Percentiles rank a stretch among this genome's conserved stretches.
Conservation (phyloP, 2,797 vertebrate genomes). For the Sebastolobus alascanus region DNA sequence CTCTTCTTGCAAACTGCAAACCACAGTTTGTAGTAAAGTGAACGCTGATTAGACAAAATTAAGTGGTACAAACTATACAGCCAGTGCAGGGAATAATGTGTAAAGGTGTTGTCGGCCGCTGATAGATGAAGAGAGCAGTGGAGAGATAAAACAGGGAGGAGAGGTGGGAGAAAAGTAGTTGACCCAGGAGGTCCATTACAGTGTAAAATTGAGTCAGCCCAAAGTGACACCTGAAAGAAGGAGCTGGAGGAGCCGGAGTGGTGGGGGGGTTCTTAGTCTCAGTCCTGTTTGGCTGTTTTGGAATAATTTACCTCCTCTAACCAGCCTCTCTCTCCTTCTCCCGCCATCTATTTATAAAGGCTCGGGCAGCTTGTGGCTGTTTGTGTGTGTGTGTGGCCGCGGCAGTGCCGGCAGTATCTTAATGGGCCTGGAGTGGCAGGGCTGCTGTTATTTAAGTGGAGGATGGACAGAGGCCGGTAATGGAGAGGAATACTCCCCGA, state of each 20-base stretch:
- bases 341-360: constrained; percentile 84
- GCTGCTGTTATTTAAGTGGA: constrained; percentile 85
- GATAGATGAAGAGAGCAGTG: constrained; percentile 74
- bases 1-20: constrained; percentile 4
- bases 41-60: constrained; percentile 79
- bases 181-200: constrained; percentile 86
- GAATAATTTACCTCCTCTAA: constrained; percentile 87
- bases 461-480: constrained; percentile 76
- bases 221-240: constrained; percentile 85
- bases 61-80: constrained; percentile 76
- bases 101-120: constrained; percentile 67
- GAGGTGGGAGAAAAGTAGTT: constrained; percentile 75
- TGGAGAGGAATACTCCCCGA: constrained; percentile 81
- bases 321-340: constrained; percentile 63
- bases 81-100: constrained; percentile 47
- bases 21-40: constrained; percentile 43
- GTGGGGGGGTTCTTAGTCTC: constrained; percentile 68
- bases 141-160: constrained; percentile 68
- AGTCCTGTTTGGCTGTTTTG: constrained; percentile 79
- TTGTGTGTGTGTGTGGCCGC: constrained; percentile 41
- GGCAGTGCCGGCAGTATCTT: constrained; percentile 74
- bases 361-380: constrained; percentile 54
- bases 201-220: constrained; percentile 86
- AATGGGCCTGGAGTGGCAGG: constrained; percentile 84
- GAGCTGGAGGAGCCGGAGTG: constrained; percentile 43